Conservation (phyloP, 2,888 invertebrate genomes). For the Philopedon plagiatum region DNA sequence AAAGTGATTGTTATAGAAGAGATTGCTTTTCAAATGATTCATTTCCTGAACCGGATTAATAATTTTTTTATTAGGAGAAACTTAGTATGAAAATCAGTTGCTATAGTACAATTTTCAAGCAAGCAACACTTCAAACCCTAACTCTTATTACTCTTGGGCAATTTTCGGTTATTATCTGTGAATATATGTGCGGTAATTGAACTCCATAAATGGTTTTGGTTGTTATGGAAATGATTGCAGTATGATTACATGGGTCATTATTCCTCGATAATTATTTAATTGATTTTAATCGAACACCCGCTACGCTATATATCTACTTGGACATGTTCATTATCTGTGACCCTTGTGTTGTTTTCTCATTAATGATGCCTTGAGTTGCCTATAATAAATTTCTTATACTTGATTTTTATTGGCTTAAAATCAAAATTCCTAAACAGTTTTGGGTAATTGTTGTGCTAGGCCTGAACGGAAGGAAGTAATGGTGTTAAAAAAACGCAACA, state of each 20-base stretch:
- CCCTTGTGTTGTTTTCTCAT: not conserved
- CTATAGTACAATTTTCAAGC: not conserved
- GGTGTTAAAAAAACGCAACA: too few relatives aligned
- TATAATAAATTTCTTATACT: too few relatives aligned
- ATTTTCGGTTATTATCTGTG: slow-evolving; percentile 18
- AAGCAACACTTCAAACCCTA: not conserved
- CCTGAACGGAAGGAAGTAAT: too few relatives aligned
- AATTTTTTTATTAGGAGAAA: not conserved
- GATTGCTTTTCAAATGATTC: too few relatives aligned
- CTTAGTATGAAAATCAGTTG: not conserved
- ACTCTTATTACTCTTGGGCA: not conserved
- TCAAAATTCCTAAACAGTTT: too few relatives aligned
- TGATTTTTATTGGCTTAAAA: too few relatives aligned
- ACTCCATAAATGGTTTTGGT: slow-evolving; percentile 7
- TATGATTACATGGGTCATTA: slow-evolving; percentile 10
- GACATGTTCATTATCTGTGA: not conserved
- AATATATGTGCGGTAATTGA: slow-evolving; percentile 12
- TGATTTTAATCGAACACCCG: slow-evolving; percentile 2
- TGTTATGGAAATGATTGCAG: slow-evolving; percentile 1
- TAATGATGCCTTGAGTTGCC: not conserved
- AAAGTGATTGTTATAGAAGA: too few relatives aligned
- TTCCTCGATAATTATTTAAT: slow-evolving; percentile 6
- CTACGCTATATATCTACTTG: not conserved
- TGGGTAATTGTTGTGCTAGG: too few relatives aligned
- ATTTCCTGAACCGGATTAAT: too few relatives aligned